Conservation (phyloP, 2,888 invertebrate genomes). For the Sepiola atlantica region DNA sequence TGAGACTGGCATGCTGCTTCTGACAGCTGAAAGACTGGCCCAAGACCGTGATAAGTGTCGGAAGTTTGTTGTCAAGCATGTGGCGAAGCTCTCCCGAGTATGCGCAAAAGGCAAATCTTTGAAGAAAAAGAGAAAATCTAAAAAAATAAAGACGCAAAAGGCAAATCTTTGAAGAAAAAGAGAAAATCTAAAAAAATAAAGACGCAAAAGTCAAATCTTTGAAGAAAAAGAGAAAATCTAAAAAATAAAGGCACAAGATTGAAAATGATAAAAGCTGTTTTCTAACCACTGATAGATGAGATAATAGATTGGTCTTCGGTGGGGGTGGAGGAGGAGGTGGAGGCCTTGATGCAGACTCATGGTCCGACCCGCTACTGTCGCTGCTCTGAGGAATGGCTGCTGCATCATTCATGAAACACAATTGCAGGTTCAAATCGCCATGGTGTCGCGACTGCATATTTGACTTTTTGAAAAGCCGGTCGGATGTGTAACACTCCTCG, state of each 20-base stretch:
- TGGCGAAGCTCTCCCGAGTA: too few relatives aligned
- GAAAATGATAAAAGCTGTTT: neutral
- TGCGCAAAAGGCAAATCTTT: too few relatives aligned
- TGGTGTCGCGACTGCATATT: constrained; percentile 87
- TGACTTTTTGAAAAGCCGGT: constrained; percentile 86
- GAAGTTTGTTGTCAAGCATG: too few relatives aligned
- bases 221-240: neutral
- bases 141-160: too few relatives aligned
- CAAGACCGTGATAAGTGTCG: too few relatives aligned
- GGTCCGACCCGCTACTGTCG: constrained; percentile 52
- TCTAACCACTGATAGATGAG: neutral
- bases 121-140: too few relatives aligned
- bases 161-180: too few relatives aligned
- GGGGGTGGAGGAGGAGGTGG: neutral
- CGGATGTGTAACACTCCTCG: constrained; percentile 72
- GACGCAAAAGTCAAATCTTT: too few relatives aligned
- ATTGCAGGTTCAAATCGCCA: constrained; percentile 89
- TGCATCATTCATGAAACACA: constrained; percentile 93
- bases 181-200: too few relatives aligned
- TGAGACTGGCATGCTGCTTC: too few relatives aligned
- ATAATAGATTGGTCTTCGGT: neutral
- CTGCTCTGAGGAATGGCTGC: constrained; percentile 51
- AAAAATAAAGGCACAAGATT: neutral
- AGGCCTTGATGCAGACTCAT: constrained; percentile 77
- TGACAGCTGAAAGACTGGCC: too few relatives aligned